Conservation (phyloP, 2,113 vertebrate genomes). For the Gasterosteus nipponicus region DNA sequence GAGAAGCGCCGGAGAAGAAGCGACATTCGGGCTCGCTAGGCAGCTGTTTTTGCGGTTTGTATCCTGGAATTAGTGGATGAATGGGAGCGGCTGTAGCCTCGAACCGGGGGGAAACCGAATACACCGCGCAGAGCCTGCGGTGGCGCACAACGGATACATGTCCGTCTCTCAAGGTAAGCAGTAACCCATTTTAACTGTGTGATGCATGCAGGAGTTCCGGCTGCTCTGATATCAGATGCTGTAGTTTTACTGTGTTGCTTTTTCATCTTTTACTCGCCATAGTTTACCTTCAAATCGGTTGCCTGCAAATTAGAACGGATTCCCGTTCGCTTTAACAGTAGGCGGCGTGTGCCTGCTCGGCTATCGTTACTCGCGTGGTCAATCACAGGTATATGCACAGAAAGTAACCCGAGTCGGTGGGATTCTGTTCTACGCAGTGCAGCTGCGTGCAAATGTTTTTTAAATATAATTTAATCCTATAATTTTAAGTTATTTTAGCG, state of each 20-base stretch:
- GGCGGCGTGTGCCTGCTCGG: neutral
- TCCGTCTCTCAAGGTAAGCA: constrained; percentile 63
- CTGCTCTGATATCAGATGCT: neutral
- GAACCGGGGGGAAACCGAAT: constrained; percentile 35
- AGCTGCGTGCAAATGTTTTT: neutral
- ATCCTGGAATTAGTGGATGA: constrained; percentile 72
- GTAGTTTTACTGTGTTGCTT: constrained; percentile 3
- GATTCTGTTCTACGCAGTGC: neutral
- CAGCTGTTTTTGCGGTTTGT: constrained; percentile 56
- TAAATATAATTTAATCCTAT: neutral
- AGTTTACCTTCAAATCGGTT: neutral
- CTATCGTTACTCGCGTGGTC: constrained; percentile 23
- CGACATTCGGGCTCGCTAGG: constrained; percentile 55
- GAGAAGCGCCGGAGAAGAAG: constrained; percentile 40
- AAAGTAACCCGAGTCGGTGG: constrained; percentile 51
- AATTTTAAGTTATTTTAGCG: neutral
- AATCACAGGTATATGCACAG: constrained; percentile 38
- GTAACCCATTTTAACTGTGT: neutral
- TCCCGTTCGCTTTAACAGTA: neutral
- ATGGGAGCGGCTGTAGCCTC: constrained; percentile 68
- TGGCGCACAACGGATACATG: constrained; percentile 60
- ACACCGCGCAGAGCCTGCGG: constrained; percentile 27
- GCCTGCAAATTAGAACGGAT: neutral
- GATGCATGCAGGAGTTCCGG: neutral
- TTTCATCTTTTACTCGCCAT: neutral